phyloP scores from a whole-genome alignment of 2,888 invertebrate genomes.

The Cryptosula pallasiana region DNA sequence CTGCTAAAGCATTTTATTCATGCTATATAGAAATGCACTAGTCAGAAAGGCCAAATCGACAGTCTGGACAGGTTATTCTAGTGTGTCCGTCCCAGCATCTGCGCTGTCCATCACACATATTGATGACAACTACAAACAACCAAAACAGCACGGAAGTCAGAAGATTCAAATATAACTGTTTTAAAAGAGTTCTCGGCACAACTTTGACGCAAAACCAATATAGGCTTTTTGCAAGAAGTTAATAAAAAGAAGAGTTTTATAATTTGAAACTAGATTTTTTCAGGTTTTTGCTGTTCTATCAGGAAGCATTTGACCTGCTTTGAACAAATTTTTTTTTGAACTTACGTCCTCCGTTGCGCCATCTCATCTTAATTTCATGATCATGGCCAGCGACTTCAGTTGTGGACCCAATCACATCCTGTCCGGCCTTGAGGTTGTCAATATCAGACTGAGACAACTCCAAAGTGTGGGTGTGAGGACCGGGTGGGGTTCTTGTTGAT shows the following conservation, averaged over 20 bases:
- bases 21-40: too few species aligned
- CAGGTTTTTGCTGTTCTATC: too few species aligned
- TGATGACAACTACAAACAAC: background rate
- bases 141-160: too few species aligned
- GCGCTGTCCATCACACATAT: conserved; percentile 30
- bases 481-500: conserved; percentile 4
- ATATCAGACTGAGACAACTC: conserved; percentile 20
- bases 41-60: background rate
- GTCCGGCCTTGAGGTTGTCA: background rate
- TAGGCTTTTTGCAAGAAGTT: too few species aligned
- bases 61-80: conserved; percentile 1
- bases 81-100: conserved; percentile 35
- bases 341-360: background rate
- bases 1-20: too few species aligned
- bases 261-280: too few species aligned
- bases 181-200: too few species aligned
- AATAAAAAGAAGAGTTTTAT: too few species aligned
- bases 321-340: too few species aligned
- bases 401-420: background rate
- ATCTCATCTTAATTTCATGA: background rate
- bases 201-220: too few species aligned
- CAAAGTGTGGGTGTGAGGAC: conserved; percentile 15
- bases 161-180: too few species aligned
- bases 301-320: too few species aligned
- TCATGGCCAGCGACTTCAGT: conserved; percentile 8